A percentile compares a stretch with the other conserved stretches of the same genome.
Conservation (phyloP, 2,113 vertebrate species). For the Apteryx owenii region DNA sequence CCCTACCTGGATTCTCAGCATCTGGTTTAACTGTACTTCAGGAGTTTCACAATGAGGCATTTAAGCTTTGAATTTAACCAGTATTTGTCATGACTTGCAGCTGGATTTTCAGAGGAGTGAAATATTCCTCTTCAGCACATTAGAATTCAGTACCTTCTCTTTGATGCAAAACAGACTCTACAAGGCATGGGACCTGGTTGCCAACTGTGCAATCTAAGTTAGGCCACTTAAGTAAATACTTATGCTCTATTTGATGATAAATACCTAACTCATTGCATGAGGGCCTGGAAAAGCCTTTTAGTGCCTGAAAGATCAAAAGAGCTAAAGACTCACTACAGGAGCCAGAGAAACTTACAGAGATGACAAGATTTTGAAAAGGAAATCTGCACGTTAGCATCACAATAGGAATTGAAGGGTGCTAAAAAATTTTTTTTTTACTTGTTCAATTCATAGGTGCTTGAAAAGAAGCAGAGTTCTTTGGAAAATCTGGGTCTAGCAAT, state of each 20-base stretch:
- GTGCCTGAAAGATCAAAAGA: slow-evolving; percentile 33
- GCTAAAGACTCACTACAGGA: not conserved
- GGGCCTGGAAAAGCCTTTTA: slow-evolving; percentile 17
- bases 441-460: not conserved
- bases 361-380: not conserved
- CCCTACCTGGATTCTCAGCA: slow-evolving; percentile 79
- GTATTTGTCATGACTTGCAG: slow-evolving; percentile 47
- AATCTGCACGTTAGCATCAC: not conserved
- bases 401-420: not conserved
- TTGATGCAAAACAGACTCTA: slow-evolving; percentile 27
- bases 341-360: not conserved
- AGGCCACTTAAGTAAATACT: slow-evolving; percentile 11
- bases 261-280: not conserved
- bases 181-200: not conserved
- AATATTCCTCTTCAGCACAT: slow-evolving; percentile 41
- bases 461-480: not conserved
- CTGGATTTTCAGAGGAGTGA: slow-evolving; percentile 41
- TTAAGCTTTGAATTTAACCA: slow-evolving; percentile 66
- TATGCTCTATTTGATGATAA: not conserved
- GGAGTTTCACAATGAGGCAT: slow-evolving; percentile 87
- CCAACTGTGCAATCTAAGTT: not conserved
- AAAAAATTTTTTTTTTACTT: not conserved
- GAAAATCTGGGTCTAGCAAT: not conserved
- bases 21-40: slow-evolving; percentile 76
- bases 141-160: not conserved